Base-by-base conservation (phyloP, 2,888 invertebrate species). In the Mimumesa dahlbomi region DNA sequence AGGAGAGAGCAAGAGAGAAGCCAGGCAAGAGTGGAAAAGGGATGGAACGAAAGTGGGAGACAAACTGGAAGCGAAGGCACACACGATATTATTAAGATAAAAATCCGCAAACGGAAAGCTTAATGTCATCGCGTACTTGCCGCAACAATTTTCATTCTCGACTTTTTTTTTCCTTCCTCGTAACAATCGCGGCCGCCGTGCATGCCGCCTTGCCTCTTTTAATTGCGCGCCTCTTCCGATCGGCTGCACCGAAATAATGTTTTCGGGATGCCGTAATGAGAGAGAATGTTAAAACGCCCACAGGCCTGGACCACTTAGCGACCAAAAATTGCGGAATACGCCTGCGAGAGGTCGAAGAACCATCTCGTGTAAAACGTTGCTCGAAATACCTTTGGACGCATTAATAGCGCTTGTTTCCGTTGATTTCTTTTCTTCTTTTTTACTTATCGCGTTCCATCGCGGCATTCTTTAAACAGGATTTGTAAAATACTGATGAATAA, bases 61-160 rank as follows among this genome's bases (percentile, higher is more conserved):
- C 21, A 58, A 56, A 57, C 22, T 42, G 53, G 46, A 29, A 57
- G 65, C 34, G 43, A 49, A 67, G 53, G 73, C 68, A 65, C 58
- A 75, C 76, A 77, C 73, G 69, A 79, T 82, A 77, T 81, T 81
- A 81, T 81, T 77, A 67, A 80, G 82, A 85, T 85, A 84, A 85
- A 83, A 85, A 81, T 83, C 82, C 81, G 54, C 80, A 65, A 83
- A 82, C 77, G 65, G 74, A 73, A 71, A 80, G 76, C 64, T 79
- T 81, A 82, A 81, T 79, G 82, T 82, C 83, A 82, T 80, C 80
- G 81, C 73, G 73, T 81, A 81, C 78, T 76, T 75, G 78, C 67
- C 72, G 70, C 74, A 73, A 72, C 77, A 67, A 77, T 77, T 80
- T 80, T 74, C 64, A 19, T 38, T 38, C 22, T 34, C 54, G 49